Evolutionary conservation across 2,888 invertebrate species (phyloP).

Genomic region (Ophion ventricosus): DNA sequence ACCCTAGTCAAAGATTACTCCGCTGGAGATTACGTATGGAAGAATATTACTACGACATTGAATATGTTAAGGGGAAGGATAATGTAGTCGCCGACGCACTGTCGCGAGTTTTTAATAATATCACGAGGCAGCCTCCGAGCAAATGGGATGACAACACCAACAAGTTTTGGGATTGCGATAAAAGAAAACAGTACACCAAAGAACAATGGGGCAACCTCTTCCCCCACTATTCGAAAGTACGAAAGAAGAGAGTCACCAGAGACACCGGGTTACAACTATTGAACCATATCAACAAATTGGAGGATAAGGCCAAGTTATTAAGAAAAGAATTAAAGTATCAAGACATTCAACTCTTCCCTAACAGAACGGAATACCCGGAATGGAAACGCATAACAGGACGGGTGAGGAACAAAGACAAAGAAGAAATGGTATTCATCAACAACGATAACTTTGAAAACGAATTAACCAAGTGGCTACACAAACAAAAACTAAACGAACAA

Average conservation of each 20-base stretch:
- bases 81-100: conserved; percentile 75
- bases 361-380: conserved; percentile 31
- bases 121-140: neutral
- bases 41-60: conserved; percentile 74
- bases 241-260: neutral
- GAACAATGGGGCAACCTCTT: conserved; percentile 27
- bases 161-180: conserved; percentile 10
- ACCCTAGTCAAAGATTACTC: conserved; percentile 33
- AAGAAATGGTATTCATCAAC: conserved; percentile 11
- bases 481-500: neutral
- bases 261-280: neutral
- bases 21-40: conserved; percentile 70
- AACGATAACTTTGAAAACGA: conserved; percentile 17
- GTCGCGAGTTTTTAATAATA: conserved; percentile 35
- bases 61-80: conserved; percentile 71
- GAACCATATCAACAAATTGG: conserved; percentile 8
- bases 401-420: conserved; percentile 9
- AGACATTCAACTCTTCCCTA: conserved; percentile 21
- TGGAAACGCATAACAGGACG: conserved; percentile 29
- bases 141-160: neutral
- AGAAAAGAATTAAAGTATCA: conserved; percentile 2
- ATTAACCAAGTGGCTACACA: conserved; percentile 13
- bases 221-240: conserved; percentile 16
- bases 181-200: conserved; percentile 15
- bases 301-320: neutral